These are phyloP conservation scores for Falco rusticolus DNA, from an alignment of 2,797 vertebrate species.

Conservation along the genomic window DNA sequence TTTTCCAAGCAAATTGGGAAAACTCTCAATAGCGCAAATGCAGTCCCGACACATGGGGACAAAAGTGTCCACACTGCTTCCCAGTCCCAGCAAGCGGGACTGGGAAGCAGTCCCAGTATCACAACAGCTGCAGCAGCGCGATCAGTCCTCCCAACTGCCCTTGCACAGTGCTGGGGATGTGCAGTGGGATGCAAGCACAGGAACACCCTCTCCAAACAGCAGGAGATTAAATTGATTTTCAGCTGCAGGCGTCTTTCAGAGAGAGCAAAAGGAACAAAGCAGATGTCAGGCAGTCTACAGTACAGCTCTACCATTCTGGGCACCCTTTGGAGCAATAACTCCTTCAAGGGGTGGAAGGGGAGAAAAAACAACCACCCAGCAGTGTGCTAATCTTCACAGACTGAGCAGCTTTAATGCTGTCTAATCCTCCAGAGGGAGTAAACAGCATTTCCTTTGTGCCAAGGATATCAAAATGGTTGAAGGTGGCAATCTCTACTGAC, in stretches of 20 bases:
- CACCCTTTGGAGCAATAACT: neutral
- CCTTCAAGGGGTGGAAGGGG: neutral
- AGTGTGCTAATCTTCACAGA: constrained; percentile 1
- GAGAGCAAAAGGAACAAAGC: neutral
- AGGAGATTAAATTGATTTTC: neutral
- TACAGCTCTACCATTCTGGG: neutral
- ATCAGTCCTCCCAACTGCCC: neutral
- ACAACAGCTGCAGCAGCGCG: neutral
- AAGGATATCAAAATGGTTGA: constrained; percentile 9
- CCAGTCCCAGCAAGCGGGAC: neutral
- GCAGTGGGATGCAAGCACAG: neutral
- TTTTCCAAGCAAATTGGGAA: neutral
- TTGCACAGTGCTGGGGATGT: neutral
- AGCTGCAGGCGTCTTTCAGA: neutral
- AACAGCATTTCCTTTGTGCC: constrained; percentile 23
- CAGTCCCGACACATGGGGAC: neutral
- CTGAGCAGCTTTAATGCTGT: constrained; percentile 5
- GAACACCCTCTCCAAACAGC: neutral
- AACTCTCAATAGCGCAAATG: neutral
- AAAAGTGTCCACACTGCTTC: neutral
- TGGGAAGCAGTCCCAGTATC: neutral
- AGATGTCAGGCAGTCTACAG: neutral
- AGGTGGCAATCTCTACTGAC: neutral
- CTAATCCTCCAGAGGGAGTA: constrained; percentile 30
- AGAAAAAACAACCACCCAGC: neutral